A percentile compares a stretch with the other conserved stretches of the same genome.
phyloP scores from a whole-genome alignment of 2,888 invertebrate genomes.

The Bombyx huttoni region DNA sequence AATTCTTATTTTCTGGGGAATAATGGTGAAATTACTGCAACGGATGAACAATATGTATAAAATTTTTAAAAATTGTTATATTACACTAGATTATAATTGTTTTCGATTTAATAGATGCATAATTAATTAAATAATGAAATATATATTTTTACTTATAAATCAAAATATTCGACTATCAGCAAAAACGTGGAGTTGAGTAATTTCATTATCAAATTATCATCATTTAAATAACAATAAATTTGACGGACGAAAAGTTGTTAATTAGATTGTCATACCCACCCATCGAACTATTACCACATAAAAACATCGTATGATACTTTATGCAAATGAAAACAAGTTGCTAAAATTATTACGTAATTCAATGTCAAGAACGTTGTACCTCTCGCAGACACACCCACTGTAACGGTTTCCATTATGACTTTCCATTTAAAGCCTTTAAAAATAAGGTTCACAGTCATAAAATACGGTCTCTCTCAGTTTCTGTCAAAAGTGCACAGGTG shows the following conservation, averaged over 20 bases:
- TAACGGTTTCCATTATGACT: constrained; percentile 6
- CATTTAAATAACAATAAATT: background rate
- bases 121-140: too few species aligned
- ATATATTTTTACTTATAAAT: too few species aligned
- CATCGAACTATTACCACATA: background rate
- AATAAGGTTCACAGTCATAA: constrained; percentile 22
- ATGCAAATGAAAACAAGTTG: background rate
- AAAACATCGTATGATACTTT: background rate
- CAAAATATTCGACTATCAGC: too few species aligned
- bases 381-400: constrained; percentile 33
- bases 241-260: too few species aligned
- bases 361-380: constrained; percentile 10
- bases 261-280: background rate
- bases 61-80: too few species aligned
- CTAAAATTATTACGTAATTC: constrained; percentile 9
- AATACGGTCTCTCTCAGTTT: constrained; percentile 1
- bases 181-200: too few species aligned
- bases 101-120: too few species aligned
- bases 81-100: too few species aligned
- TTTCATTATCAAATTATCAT: background rate
- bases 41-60: too few species aligned
- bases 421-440: constrained; percentile 5
- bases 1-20: too few species aligned
- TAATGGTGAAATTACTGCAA: too few species aligned
- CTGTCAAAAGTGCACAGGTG: constrained; percentile 5